Percentiles rank a stretch among this genome's conserved stretches.
Evolutionary conservation across 2,113 vertebrate genomes (phyloP).

Genomic region (Brachypodius melanocephalos): DNA sequence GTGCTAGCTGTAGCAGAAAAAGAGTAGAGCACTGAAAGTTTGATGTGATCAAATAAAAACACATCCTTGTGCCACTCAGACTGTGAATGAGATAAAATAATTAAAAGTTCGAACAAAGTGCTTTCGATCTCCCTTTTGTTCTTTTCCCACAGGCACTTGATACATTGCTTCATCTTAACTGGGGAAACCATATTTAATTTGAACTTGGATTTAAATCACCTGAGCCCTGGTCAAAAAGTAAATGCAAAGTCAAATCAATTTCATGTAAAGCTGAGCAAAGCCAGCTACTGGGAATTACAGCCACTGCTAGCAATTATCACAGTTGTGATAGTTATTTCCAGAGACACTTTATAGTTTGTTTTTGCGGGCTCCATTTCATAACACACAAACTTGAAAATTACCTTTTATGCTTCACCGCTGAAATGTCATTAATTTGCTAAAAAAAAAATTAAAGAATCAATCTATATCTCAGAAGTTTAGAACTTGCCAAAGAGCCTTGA

Average conservation of each 20-base stretch:
- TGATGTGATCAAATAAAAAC: constrained; percentile 34
- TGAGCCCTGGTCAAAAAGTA: constrained; percentile 6
- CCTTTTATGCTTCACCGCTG: background rate
- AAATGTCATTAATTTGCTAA: background rate
- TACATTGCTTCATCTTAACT: constrained; percentile 52
- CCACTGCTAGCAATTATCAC: constrained; percentile 22
- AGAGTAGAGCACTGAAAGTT: constrained; percentile 24
- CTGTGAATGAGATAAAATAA: constrained; percentile 38
- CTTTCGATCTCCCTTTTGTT: constrained; percentile 8
- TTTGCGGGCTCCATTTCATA: background rate
- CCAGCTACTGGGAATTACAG: constrained; percentile 35
- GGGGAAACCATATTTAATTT: constrained; percentile 33
- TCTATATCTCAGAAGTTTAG: background rate
- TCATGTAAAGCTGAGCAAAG: background rate
- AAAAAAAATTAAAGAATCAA: background rate
- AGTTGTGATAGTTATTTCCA: constrained; percentile 18
- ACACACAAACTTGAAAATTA: background rate
- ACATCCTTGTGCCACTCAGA: constrained; percentile 42
- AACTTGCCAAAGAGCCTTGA: background rate
- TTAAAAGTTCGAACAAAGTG: constrained; percentile 54
- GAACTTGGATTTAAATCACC: constrained; percentile 40
- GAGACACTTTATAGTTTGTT: constrained; percentile 14
- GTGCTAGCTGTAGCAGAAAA: background rate
- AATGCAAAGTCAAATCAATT: constrained; percentile 55
- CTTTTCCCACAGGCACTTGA: constrained; percentile 12